Evolutionary conservation across 2,888 invertebrate species (phyloP), one percentile per base, ranked within the genome.

Genomic region (Volucella bombylans): DNA sequence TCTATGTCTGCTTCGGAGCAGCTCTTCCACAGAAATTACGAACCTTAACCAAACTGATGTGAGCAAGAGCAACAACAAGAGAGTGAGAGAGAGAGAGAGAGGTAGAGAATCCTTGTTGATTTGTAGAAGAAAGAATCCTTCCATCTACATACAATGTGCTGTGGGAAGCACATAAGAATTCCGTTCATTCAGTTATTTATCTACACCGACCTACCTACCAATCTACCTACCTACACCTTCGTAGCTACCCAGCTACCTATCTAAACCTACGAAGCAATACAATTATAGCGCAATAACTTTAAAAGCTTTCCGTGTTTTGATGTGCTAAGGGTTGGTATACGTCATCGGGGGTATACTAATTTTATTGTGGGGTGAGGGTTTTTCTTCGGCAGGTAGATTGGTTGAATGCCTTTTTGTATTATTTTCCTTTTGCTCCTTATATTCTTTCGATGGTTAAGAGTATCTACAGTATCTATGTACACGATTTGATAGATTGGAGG

Each of bases 361-460:
- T 31, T 31, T 31, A 6, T 31, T 6, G n/a, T 43, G 55, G 87
- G 72, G 76, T 61, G 68, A 39, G 72, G 50, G 61, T 74, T 87
- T 88, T 86, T 87, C 89, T 89, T 89, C 89, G 89, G 90, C 91
- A 91, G 91, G 91, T 91, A 91, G 91, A 90, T 91, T 91, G 90
- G 91, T 90, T 90, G 91, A 91, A 85, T 85, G 80, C 55, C 80
- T 85, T 85, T 85, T 81, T 76, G 54, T 61, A 50, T 69, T 68
- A 39, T 50, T 77, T 76, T 14, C 69, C 65, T 47, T 47, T 67
- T 18, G 11, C 39, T 65, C 31, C 69, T 76, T 64, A 59, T 79
- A 76, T 78, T 52, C 54, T 45, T 67, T 23, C 54, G 61, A 54
- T 39, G 49, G 43, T 6, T 31, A 31, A 31, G 31, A 6, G 6